A percentile compares a stretch with the other conserved stretches of the same genome.
Evolutionary conservation across 2,113 vertebrate species (phyloP).

Genomic region (Ardeotis arabs): DNA sequence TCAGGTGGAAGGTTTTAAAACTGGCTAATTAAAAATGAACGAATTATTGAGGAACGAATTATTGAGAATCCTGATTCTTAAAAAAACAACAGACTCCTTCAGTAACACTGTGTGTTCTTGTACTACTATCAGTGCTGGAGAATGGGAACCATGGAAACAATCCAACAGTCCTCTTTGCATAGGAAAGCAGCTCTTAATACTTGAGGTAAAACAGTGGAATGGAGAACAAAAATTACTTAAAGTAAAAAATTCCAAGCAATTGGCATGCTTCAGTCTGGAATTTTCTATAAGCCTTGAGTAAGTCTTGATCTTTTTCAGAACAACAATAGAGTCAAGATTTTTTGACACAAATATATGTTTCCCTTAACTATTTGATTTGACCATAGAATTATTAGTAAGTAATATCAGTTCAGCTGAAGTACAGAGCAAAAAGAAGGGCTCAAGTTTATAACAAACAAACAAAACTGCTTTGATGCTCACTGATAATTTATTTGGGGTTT

Average conservation of each 20-base stretch:
- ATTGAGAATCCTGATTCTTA: background rate
- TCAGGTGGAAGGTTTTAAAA: background rate
- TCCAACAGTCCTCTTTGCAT: background rate
- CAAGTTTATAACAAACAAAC: background rate
- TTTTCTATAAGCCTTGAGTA: background rate
- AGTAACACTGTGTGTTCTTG: background rate
- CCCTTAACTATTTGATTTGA: background rate
- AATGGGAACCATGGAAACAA: background rate
- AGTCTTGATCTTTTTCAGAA: background rate
- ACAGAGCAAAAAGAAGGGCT: background rate
- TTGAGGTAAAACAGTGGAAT: background rate
- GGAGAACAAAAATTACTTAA: background rate
- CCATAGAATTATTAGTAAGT: background rate
- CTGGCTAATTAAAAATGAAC: background rate
- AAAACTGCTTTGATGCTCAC: background rate
- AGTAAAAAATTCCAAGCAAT: background rate
- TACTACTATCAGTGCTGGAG: background rate
- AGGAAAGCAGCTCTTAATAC: background rate
- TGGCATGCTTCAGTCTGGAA: background rate
- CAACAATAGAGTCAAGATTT: background rate
- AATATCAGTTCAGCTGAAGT: background rate
- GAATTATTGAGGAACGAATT: background rate
- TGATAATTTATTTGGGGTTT: background rate
- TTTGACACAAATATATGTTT: background rate
- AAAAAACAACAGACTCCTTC: background rate